Conservation (phyloP, 2,797 vertebrate species). For the Gymnocypris eckloni region DNA sequence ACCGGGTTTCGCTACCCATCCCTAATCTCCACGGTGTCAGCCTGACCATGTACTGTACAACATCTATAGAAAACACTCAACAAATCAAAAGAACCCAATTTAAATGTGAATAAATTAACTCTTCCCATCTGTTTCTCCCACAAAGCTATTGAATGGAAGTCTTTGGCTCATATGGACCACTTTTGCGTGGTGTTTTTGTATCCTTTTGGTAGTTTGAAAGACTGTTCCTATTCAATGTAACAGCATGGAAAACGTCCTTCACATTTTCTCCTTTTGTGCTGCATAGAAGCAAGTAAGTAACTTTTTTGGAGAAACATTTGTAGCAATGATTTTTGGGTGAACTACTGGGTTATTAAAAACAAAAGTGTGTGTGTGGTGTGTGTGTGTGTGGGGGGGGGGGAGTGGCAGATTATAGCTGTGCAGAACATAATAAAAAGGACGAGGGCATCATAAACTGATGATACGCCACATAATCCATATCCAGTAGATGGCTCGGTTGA, state of each 20-base stretch:
- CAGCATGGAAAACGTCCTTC: background rate
- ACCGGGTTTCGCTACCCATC: too few relatives aligned
- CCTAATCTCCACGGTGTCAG: background rate
- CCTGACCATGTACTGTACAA: conserved; percentile 8
- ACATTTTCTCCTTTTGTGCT: background rate
- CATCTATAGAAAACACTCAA: background rate
- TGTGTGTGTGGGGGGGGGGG: fast-evolving
- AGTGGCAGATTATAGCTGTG: background rate
- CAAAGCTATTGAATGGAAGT: background rate
- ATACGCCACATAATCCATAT: background rate
- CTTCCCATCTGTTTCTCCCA: background rate
- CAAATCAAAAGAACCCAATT: background rate
- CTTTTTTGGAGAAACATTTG: background rate
- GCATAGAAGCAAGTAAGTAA: background rate
- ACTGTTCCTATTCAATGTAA: background rate
- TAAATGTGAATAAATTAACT: background rate
- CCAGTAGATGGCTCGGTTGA: background rate
- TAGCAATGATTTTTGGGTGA: background rate
- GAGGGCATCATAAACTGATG: background rate
- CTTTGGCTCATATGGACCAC: background rate
- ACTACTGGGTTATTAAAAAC: background rate
- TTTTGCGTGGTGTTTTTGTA: background rate
- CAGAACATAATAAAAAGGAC: background rate
- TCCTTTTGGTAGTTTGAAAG: background rate
- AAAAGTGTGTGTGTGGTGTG: too few relatives aligned